Percentiles rank a stretch among this genome's conserved stretches.
Conservation (phyloP, 1,140 invertebrate species). For the Holcopasites calliopsidis region DNA sequence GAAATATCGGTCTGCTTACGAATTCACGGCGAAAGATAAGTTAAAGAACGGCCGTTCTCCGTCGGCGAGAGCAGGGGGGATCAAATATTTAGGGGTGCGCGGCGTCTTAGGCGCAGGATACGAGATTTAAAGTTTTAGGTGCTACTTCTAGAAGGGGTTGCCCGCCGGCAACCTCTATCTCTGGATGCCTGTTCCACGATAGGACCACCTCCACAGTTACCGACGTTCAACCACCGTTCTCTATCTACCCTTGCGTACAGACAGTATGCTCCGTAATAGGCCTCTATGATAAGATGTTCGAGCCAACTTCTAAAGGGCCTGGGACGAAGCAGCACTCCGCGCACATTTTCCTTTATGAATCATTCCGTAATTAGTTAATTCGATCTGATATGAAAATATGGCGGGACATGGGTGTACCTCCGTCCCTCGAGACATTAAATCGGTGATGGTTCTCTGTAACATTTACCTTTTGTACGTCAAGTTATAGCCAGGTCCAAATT, state of each 20-base stretch:
- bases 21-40: constrained; percentile 44
- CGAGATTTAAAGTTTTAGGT: constrained; percentile 64
- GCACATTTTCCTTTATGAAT: not conserved
- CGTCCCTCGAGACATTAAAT: not conserved
- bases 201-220: constrained; percentile 38
- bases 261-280: not conserved
- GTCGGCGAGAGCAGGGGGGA: not conserved
- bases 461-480: not conserved
- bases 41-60: constrained; percentile 25
- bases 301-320: not conserved
- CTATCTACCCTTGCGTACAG: not conserved
- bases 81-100: constrained; percentile 37
- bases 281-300: not conserved
- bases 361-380: constrained; percentile 8
- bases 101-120: constrained; percentile 45
- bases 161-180: constrained; percentile 46
- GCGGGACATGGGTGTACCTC: not conserved
- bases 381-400: not conserved
- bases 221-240: constrained; percentile 3
- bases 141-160: constrained; percentile 44
- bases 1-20: constrained; percentile 24
- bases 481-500: too few relatives aligned
- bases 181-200: constrained; percentile 34
- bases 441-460: not conserved
- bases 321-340: not conserved